A percentile compares a stretch with the other conserved stretches of the same genome.
phyloP scores from a whole-genome alignment of 2,888 invertebrate genomes.

The Drosophila conformis region DNA sequence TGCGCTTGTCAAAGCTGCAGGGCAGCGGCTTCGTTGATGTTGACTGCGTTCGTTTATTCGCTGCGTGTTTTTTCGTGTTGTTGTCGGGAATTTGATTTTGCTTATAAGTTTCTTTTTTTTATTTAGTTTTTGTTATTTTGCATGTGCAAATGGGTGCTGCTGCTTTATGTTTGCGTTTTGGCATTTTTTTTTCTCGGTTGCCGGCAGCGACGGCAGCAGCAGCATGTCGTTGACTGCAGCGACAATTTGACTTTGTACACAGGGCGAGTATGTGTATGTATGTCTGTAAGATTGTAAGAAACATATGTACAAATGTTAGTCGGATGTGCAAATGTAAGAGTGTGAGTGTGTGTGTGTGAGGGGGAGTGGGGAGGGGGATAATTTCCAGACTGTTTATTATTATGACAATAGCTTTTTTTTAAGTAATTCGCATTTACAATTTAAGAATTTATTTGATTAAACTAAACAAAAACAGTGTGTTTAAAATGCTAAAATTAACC shows the following conservation, averaged over 20 bases:
- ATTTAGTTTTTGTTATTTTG: constrained; percentile 31
- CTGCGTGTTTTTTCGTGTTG: constrained; percentile 44
- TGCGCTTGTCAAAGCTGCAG: constrained; percentile 61
- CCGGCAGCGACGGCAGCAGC: constrained; percentile 52
- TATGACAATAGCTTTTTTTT: constrained; percentile 65
- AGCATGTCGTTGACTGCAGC: constrained; percentile 18
- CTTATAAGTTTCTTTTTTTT: constrained; percentile 51
- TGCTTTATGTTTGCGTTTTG: constrained; percentile 64
- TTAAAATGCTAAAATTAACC: neutral
- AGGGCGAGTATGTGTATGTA: constrained; percentile 23
- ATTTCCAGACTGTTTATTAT: constrained; percentile 74
- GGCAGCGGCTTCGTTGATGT: constrained; percentile 45
- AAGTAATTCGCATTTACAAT: constrained; percentile 21
- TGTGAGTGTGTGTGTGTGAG: too few relatives aligned
- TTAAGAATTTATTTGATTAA: neutral
- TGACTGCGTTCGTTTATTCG: constrained; percentile 37
- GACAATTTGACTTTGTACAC: constrained; percentile 59
- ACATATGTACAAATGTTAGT: neutral
- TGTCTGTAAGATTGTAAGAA: neutral
- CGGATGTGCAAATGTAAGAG: neutral
- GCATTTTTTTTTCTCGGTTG: constrained; percentile 47
- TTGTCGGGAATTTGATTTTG: constrained; percentile 73
- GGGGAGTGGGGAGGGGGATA: neutral
- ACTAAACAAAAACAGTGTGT: neutral
- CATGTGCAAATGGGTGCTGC: constrained; percentile 64